These are phyloP conservation scores for Sorex araneus DNA, from an alignment of 2,113 vertebrate species.

Conservation along the genomic window DNA sequence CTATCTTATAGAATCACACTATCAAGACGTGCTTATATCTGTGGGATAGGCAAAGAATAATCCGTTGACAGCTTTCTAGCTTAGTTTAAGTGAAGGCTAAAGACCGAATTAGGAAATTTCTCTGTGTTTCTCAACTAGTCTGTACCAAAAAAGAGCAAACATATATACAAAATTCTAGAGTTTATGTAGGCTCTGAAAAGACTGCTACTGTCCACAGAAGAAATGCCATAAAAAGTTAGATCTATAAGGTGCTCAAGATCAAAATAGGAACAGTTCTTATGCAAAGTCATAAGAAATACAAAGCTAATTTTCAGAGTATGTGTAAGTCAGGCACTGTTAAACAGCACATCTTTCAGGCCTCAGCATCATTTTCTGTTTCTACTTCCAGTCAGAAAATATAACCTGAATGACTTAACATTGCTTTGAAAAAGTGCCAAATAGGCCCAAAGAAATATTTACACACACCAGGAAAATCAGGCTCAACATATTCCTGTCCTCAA, in stretches of 20 bases:
- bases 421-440: slow-evolving; percentile 62
- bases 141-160: slow-evolving; percentile 92
- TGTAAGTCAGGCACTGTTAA: slow-evolving; percentile 70
- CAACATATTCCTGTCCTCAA: slow-evolving; percentile 83
- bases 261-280: slow-evolving; percentile 84
- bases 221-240: slow-evolving; percentile 88
- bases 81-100: slow-evolving; percentile 83
- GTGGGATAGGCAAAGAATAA: not conserved
- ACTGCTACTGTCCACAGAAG: slow-evolving; percentile 85
- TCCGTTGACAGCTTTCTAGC: slow-evolving; percentile 49
- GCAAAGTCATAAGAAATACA: slow-evolving; percentile 85
- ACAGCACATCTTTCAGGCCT: slow-evolving; percentile 69
- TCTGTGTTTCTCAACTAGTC: slow-evolving; percentile 89
- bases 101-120: slow-evolving; percentile 91
- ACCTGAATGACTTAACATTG: slow-evolving; percentile 78
- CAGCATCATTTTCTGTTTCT: slow-evolving; percentile 37
- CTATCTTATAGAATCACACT: slow-evolving; percentile 89
- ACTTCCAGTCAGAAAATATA: slow-evolving; percentile 53
- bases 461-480: slow-evolving; percentile 79
- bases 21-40: slow-evolving; percentile 84
- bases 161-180: slow-evolving; percentile 93
- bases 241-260: slow-evolving; percentile 93
- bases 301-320: slow-evolving; percentile 73
- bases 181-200: slow-evolving; percentile 88
- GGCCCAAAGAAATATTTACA: slow-evolving; percentile 70